These are phyloP conservation scores for Aphelenchoides avenae DNA, from an alignment of 1,140 invertebrate genomes.

Conservation along the genomic window DNA sequence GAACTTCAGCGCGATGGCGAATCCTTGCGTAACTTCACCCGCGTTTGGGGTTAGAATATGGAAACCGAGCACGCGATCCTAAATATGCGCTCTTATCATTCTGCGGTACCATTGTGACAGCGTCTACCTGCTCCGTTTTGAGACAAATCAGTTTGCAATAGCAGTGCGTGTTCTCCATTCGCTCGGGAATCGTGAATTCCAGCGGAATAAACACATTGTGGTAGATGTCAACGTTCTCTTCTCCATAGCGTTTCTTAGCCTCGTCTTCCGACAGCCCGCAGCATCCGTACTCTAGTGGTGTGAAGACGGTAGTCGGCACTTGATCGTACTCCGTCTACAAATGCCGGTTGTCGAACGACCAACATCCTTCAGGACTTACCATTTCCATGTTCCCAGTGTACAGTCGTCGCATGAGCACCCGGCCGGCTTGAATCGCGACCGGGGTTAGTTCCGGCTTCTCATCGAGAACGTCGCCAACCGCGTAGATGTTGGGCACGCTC, in stretches of 20 bases:
- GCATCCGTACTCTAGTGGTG: conserved; percentile 16
- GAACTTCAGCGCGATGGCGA: conserved; percentile 35
- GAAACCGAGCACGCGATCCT: conserved; percentile 29
- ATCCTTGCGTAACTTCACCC: conserved; percentile 16
- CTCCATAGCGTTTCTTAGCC: conserved; percentile 19
- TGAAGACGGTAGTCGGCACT: conserved; percentile 18
- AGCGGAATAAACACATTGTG: conserved; percentile 1
- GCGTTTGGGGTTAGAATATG: conserved; percentile 29
- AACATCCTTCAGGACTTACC: not conserved
- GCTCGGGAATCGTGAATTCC: conserved; percentile 3
- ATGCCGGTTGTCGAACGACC: conserved; percentile 3
- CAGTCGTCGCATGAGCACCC: conserved; percentile 68
- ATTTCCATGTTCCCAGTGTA: conserved; percentile 16
- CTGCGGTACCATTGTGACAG: not conserved
- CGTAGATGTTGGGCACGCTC: conserved; percentile 80
- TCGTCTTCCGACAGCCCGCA: conserved; percentile 26
- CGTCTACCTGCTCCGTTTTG: conserved; percentile 23
- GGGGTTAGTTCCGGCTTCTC: conserved; percentile 85
- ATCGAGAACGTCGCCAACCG: conserved; percentile 87
- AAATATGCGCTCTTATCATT: conserved; percentile 1
- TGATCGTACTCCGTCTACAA: conserved; percentile 29
- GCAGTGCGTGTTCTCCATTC: not conserved
- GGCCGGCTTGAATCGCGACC: conserved; percentile 87
- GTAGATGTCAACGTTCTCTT: conserved; percentile 26
- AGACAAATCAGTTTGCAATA: conserved; percentile 27